phyloP scores from a whole-genome alignment of 1,140 invertebrate genomes.

The Ostrea denselamellosa region DNA sequence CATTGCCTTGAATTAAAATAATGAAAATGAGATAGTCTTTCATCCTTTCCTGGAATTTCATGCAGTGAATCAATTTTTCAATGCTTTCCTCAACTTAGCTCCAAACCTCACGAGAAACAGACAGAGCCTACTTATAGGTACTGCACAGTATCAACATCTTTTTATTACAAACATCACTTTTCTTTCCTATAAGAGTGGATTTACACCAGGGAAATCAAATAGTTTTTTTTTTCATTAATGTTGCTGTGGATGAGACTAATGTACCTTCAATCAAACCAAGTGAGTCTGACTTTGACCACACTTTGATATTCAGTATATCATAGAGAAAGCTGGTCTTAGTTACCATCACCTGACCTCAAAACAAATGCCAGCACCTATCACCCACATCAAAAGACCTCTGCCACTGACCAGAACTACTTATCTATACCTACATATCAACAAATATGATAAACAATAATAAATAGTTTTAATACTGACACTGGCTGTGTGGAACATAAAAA shows the following conservation, averaged over 20 bases:
- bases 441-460: slow-evolving; percentile 39
- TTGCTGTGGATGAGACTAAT: neutral
- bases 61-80: neutral
- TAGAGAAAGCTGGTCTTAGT: neutral
- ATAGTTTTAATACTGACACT: neutral
- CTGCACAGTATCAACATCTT: neutral
- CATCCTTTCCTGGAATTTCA: neutral
- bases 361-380: slow-evolving; percentile 25
- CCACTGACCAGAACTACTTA: neutral
- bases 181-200: neutral
- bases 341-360: slow-evolving; percentile 22
- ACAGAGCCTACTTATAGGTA: neutral
- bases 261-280: neutral
- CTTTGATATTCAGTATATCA: slow-evolving; percentile 31
- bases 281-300: neutral
- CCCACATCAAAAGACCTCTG: neutral
- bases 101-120: neutral
- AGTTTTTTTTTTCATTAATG: neutral
- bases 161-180: neutral
- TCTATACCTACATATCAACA: slow-evolving; percentile 27
- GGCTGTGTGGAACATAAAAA: neutral
- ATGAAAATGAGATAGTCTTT: neutral
- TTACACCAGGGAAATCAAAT: neutral
- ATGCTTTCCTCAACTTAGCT: neutral
- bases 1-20: neutral